phyloP scores from a whole-genome alignment of 2,888 invertebrate species.

The Petrolisthes manimaculis region DNA sequence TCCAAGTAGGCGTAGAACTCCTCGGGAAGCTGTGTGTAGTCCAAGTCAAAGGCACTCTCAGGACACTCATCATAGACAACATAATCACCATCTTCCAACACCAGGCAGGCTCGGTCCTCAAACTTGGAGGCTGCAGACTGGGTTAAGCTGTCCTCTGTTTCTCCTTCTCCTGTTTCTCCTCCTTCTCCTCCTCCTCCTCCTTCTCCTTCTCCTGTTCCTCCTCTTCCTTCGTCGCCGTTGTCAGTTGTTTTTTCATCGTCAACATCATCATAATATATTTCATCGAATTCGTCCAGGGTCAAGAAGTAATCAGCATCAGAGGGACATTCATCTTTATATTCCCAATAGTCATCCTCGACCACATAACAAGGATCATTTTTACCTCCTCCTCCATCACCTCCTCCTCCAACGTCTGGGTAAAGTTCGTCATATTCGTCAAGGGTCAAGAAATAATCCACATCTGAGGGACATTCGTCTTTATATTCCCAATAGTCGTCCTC shows the following conservation, averaged over 20 bases:
- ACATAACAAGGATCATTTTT: background rate
- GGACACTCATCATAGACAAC: slow-evolving; percentile 21
- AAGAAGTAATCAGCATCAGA: background rate
- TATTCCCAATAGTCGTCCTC: slow-evolving; percentile 24
- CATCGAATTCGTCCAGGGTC: background rate
- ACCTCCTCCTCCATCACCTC: background rate
- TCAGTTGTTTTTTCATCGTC: background rate
- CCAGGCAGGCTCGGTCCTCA: slow-evolving; percentile 20
- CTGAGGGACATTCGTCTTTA: background rate
- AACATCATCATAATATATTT: too few relatives aligned
- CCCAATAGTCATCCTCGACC: slow-evolving; percentile 18
- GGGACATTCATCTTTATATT: background rate
- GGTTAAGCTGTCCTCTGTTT: background rate
- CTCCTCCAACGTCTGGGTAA: background rate
- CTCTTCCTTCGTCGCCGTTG: background rate
- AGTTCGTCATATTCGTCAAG: slow-evolving; percentile 15
- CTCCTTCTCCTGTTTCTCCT: background rate
- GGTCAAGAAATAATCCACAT: background rate
- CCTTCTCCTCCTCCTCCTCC: background rate
- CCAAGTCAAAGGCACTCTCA: background rate
- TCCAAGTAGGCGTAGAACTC: slow-evolving; percentile 28
- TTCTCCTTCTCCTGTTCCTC: background rate
- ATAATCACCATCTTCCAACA: background rate
- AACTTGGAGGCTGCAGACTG: background rate
- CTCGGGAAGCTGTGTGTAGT: slow-evolving; percentile 28